Evolutionary conservation across 1,140 invertebrate species (phyloP).

Genomic region (Aleiodes sp.): DNA sequence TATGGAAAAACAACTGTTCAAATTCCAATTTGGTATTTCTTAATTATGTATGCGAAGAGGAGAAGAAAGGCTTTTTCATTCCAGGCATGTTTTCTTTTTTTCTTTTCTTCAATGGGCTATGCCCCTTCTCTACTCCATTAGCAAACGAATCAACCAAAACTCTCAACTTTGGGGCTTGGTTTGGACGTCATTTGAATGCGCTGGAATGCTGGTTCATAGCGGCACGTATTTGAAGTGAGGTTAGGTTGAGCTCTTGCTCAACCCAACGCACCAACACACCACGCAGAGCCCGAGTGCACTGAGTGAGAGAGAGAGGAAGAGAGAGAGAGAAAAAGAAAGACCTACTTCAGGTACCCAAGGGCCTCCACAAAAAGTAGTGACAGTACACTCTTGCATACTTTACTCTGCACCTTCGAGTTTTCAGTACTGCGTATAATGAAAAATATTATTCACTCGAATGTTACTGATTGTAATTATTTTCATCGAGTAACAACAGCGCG

Average conservation of each 20-base stretch:
- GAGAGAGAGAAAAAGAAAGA: background rate
- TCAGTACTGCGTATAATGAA: background rate
- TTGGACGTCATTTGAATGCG: constrained; percentile 51
- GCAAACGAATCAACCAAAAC: constrained; percentile 34
- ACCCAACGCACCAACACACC: constrained; percentile 35
- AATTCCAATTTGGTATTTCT: background rate
- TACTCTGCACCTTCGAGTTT: background rate
- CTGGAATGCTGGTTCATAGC: constrained; percentile 49
- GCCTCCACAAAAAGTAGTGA: constrained; percentile 25
- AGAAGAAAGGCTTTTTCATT: constrained; percentile 42
- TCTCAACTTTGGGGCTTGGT: constrained; percentile 17
- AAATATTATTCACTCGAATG: background rate
- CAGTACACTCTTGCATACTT: constrained; percentile 21
- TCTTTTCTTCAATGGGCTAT: no score
- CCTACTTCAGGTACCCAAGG: constrained; percentile 31
- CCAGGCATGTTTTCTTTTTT: no score
- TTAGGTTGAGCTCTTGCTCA: constrained; percentile 46
- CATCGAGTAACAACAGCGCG: constrained; percentile 1
- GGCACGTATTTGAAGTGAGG: constrained; percentile 47
- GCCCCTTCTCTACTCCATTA: no score
- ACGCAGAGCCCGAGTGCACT: constrained; percentile 38
- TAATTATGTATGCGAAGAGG: background rate
- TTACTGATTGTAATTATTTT: background rate
- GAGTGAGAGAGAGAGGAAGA: background rate
- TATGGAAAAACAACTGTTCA: background rate